Conservation (phyloP, 2,113 vertebrate species). For the Hippocampus abdominalis region DNA sequence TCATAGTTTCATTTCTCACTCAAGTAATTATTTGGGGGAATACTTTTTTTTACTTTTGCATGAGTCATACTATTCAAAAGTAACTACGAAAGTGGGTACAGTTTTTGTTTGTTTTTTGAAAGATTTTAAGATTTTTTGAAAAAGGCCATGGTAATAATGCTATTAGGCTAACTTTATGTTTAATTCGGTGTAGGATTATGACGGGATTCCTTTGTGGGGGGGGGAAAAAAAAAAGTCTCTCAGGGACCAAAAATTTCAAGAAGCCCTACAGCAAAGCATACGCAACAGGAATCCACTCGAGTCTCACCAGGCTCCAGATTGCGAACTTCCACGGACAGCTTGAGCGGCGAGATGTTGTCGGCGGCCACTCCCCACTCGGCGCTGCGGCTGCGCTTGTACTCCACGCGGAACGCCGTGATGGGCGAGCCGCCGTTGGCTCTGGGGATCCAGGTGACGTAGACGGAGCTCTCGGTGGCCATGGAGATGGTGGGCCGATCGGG, state of each 20-base stretch:
- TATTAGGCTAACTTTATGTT: too few relatives aligned
- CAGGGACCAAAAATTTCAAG: not conserved
- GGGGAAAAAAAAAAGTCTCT: too few relatives aligned
- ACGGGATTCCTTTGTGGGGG: too few relatives aligned
- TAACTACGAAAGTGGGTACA: too few relatives aligned
- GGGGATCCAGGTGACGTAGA: conserved; percentile 96
- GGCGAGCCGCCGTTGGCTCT: conserved; percentile 94
- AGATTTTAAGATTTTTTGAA: too few relatives aligned
- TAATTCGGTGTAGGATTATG: too few relatives aligned
- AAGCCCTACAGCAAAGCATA: not conserved
- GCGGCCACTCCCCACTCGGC: conserved; percentile 85
- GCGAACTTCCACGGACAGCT: conserved; percentile 92
- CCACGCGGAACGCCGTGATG: conserved; percentile 92
- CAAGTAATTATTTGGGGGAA: too few relatives aligned
- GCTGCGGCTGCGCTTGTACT: conserved; percentile 81
- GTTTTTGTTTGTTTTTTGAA: too few relatives aligned
- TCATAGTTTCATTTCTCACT: too few relatives aligned
- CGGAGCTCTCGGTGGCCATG: conserved; percentile 86
- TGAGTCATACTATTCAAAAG: too few relatives aligned
- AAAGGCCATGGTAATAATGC: too few relatives aligned
- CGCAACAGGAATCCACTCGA: not conserved
- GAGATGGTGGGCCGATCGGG: conserved; percentile 92
- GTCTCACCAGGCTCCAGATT: conserved; percentile 86
- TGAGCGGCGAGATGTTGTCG: conserved; percentile 91
- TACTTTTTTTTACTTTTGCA: too few relatives aligned